Percentiles rank a stretch among this genome's conserved stretches.
These are phyloP conservation scores for Arctia plantaginis DNA, from an alignment of 2,888 invertebrate genomes.

Conservation along the genomic window DNA sequence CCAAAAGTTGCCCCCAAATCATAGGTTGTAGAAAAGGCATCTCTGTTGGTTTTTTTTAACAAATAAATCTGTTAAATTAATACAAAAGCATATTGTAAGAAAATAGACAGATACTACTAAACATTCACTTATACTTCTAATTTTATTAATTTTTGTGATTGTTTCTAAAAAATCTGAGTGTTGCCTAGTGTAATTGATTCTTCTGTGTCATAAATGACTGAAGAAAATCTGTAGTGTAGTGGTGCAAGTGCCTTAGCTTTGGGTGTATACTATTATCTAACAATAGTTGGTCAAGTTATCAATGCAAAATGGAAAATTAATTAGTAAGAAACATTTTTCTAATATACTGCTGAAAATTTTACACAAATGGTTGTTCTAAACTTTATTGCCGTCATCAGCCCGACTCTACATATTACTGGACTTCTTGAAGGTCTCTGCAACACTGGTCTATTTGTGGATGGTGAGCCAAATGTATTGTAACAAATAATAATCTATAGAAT, in stretches of 20 bases:
- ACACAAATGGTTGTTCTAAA: conserved; percentile 31
- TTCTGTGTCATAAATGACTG: background rate
- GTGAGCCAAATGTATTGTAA: conserved; percentile 22
- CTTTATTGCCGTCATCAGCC: conserved; percentile 24
- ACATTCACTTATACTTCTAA: too few species aligned
- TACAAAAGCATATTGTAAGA: too few species aligned
- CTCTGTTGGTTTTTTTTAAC: too few species aligned
- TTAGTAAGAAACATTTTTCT: background rate
- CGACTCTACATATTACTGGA: conserved; percentile 23
- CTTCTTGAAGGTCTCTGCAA: conserved; percentile 23
- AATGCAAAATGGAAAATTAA: background rate
- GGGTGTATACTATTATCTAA: background rate
- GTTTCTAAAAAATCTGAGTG: too few species aligned
- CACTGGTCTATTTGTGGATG: conserved; percentile 15
- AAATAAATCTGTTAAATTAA: too few species aligned
- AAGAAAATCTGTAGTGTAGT: background rate
- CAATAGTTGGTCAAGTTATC: background rate
- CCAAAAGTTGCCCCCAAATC: too few species aligned
- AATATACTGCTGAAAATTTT: conserved; percentile 19
- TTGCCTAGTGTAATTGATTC: too few species aligned
- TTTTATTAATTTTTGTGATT: too few species aligned
- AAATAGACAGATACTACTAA: too few species aligned
- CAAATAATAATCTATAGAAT: conserved; percentile 6
- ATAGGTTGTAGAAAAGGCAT: too few species aligned
- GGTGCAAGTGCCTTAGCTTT: conserved; percentile 19